Evolutionary conservation across 2,113 vertebrate genomes (phyloP), one percentile per base, ranked within the genome.

Genomic region (Scomber scombrus): DNA sequence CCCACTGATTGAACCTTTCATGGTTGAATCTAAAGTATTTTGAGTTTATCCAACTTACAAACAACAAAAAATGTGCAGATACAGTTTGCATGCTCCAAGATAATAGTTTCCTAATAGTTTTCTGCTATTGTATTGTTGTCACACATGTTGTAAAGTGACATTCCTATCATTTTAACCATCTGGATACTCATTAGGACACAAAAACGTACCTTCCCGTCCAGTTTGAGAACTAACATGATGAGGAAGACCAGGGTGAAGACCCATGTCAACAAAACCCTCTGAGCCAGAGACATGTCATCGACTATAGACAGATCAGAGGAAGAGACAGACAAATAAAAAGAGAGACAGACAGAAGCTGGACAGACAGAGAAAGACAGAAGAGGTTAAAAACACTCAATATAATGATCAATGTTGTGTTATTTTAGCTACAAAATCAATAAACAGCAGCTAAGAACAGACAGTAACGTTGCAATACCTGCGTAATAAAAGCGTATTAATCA

Each of bases 251-350:
- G 92, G 0, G 96, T 97, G 75, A 99, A 98, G 84, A 99, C 95
- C 97, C 97, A 98, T 87, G 97, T 98, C 87, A 99, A 92, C 50
- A 99, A 94, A 43, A 98, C 98, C 90, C 97, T 97, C 92, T 99
- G 97, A 1, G 97, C 97, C 94, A 99, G 93, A 93, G 98, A 98
- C 97, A 99, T 98, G 94, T 95, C 95, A 95, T 94, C 92, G 94
- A 95, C 91, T 47, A 45, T 3, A 49, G 54, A 66, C 66, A 15
- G 46, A 76, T 19, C 71, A 83, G 47, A 57, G n/a, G 64, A 63
- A 46, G 11, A 40, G 34, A 40, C 34, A 5, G 31, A 7, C 7
- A 45, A 4, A 52, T 29, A 26, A 26, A 26, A 26, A 26, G 23
- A 26, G 23, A 40, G 23, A 62, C 11, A 50, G 18, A 23, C n/a